Percentiles rank a stretch among this genome's conserved stretches.
Evolutionary conservation across 2,113 vertebrate genomes (phyloP).

Genomic region (Nicator chloris): DNA sequence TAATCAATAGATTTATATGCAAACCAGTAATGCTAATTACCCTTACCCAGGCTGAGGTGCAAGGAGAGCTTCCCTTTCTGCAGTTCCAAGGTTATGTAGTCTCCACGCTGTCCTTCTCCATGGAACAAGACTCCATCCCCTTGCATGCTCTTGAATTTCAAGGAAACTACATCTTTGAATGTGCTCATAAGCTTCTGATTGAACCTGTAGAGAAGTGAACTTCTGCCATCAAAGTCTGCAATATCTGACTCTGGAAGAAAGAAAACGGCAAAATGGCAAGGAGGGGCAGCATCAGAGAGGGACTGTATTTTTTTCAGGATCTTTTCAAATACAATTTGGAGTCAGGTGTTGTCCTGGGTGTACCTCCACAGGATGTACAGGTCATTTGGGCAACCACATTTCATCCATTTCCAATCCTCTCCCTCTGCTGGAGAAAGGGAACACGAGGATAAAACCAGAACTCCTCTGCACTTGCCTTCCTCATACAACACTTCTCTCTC

Average conservation of each 20-base stretch:
- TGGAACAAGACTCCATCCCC: conserved; percentile 93
- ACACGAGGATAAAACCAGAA: neutral
- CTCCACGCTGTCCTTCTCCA: conserved; percentile 92
- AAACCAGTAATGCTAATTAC: neutral
- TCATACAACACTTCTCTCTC: neutral
- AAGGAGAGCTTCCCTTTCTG: conserved; percentile 87
- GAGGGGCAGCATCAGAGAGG: neutral
- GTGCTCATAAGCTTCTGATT: conserved; percentile 98
- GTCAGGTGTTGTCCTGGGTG: neutral
- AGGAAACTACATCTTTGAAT: conserved; percentile 94
- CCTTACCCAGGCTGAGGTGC: conserved; percentile 89
- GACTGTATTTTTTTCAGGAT: neutral
- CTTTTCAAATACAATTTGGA: neutral
- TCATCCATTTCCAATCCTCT: neutral
- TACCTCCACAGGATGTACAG: fast-evolving
- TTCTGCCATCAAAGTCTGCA: conserved; percentile 94
- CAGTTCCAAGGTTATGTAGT: conserved; percentile 93
- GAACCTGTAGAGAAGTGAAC: conserved; percentile 96
- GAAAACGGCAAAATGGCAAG: neutral
- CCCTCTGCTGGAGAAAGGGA: neutral
- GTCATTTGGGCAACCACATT: neutral
- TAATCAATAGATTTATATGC: neutral
- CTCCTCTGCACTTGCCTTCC: neutral
- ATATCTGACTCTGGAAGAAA: conserved; percentile 84
- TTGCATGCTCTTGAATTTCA: conserved; percentile 94